These are phyloP conservation scores for Ginglymostoma cirratum DNA, from an alignment of 2,113 vertebrate genomes.

Conservation along the genomic window DNA sequence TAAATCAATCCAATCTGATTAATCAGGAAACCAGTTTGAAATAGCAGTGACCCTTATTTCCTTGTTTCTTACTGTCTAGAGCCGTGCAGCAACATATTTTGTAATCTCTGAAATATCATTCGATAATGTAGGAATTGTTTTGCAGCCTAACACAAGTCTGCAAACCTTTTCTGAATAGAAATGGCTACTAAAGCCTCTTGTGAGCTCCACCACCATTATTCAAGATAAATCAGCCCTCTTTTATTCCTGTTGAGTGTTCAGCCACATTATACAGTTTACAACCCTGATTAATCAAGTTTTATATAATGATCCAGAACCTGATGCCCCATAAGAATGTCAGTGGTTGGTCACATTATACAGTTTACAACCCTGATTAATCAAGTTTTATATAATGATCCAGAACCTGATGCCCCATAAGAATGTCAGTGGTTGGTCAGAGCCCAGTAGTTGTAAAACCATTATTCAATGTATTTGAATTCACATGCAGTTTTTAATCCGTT, in stretches of 20 bases:
- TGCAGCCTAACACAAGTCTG: not conserved
- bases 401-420: not conserved
- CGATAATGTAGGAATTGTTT: not conserved
- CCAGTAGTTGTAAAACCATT: not conserved
- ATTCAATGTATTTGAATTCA: not conserved
- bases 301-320: not conserved
- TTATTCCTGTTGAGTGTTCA: not conserved
- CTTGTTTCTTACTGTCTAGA: not conserved
- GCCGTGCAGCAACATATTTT: not conserved
- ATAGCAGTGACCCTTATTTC: not conserved
- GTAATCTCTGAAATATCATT: not conserved
- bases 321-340: not conserved
- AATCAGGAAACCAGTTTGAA: slow-evolving; percentile 1
- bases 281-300: not conserved
- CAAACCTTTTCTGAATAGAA: not conserved
- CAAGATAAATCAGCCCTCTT: not conserved
- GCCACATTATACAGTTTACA: not conserved
- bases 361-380: not conserved
- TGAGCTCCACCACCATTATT: not conserved
- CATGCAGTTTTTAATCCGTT: not conserved
- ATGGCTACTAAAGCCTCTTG: not conserved
- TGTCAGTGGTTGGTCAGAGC: not conserved
- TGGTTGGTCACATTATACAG: not conserved
- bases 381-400: not conserved
- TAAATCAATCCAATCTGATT: not conserved